Conservation (phyloP, 2,888 invertebrate genomes). For the Caenorhabditis afra region DNA sequence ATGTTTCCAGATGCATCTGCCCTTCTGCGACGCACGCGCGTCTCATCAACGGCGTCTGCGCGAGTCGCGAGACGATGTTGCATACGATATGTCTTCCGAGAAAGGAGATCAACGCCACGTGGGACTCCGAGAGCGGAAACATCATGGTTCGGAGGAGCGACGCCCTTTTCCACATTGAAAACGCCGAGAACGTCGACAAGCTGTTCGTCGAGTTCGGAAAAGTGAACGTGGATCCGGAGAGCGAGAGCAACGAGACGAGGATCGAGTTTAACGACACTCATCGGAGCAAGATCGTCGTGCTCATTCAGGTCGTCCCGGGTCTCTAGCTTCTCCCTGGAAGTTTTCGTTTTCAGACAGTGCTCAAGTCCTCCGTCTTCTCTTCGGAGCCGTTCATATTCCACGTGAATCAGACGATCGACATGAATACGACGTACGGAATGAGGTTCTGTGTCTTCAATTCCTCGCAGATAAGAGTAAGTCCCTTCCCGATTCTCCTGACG, state of each 20-base stretch:
- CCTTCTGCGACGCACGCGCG: slow-evolving; percentile 60
- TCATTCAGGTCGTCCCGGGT: slow-evolving; percentile 56
- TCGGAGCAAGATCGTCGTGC: slow-evolving; percentile 59
- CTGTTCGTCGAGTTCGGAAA: slow-evolving; percentile 67
- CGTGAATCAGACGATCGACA: slow-evolving; percentile 66
- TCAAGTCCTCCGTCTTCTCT: slow-evolving; percentile 63
- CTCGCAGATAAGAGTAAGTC: slow-evolving; percentile 50
- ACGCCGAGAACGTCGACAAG: slow-evolving; percentile 55
- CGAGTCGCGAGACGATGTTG: slow-evolving; percentile 46
- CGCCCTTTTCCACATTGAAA: slow-evolving; percentile 52
- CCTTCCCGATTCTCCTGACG: neutral
- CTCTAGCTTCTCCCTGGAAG: neutral
- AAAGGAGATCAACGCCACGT: slow-evolving; percentile 64
- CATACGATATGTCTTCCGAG: slow-evolving; percentile 61
- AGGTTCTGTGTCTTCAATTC: slow-evolving; percentile 71
- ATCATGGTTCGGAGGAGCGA: slow-evolving; percentile 61
- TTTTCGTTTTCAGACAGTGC: slow-evolving; percentile 56
- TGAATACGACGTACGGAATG: slow-evolving; percentile 68
- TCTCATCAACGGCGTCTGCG: slow-evolving; percentile 58
- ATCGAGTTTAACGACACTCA: slow-evolving; percentile 45
- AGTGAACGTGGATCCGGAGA: slow-evolving; percentile 22
- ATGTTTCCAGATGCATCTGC: slow-evolving; percentile 67
- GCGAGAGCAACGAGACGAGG: slow-evolving; percentile 30
- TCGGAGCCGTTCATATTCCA: slow-evolving; percentile 69
- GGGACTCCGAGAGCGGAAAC: slow-evolving; percentile 68